Evolutionary conservation across 2,888 invertebrate species (phyloP), one percentile per base, ranked within the genome.

Genomic region (Nematopogon swammerdamellus): DNA sequence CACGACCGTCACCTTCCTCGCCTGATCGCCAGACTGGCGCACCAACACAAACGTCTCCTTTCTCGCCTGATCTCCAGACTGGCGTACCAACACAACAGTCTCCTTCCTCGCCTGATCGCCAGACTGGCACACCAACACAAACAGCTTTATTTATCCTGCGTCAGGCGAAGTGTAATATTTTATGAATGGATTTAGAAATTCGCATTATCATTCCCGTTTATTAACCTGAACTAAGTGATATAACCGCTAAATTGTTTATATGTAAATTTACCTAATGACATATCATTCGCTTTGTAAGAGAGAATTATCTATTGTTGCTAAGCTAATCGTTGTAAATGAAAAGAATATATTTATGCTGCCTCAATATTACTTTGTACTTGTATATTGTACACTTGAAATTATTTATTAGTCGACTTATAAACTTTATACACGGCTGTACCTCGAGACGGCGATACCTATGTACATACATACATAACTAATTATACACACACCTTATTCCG

Each of bases 221-320:
- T 45, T 50, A 47, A 50, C 3, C 42, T 46, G 29, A 19, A 18
- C 29, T 25, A 47, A 43, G 47, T 50, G 46, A 44, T 44, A 43
- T 44, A 18, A 44, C 44, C 30, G 44, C 25, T n/a, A n/a, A n/a
- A n/a, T 46, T 46, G 17, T 46, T 46, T 25, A 17, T 20, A 46
- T 29, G 29, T n/a, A 17, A 17, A 20, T 46, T 46, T 6, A 43
- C 18, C 68, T 59, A 67, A 63, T 65, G 64, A 79, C 79, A 79
- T 79, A 79, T 79, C 79, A 79, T 74, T 77, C 76, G 79, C 79
- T 77, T 79, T 73, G 70, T 76, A 76, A 76, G 73, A 69, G 59
- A 25, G n/a, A 29, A 45, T 47, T 19, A 45, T 30, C 46, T 50
- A 47, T 36, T 45, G 45, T 50, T 45, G 47, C 14, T 50, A 49